phyloP scores from a whole-genome alignment of 2,113 vertebrate species.

The Microcebus murinus region DNA sequence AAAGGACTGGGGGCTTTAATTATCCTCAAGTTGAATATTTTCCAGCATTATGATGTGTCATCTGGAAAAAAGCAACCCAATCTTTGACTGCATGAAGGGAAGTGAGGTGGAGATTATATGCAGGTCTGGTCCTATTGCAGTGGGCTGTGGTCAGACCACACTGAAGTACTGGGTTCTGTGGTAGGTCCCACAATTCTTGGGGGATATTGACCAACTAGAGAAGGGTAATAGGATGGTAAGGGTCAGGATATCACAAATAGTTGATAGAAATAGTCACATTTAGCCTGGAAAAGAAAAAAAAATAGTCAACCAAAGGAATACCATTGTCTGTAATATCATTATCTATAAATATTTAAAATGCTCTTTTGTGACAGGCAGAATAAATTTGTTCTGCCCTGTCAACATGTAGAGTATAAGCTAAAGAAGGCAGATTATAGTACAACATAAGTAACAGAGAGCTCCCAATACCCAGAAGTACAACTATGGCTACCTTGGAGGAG shows the following conservation, averaged over 20 bases:
- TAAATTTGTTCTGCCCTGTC: slow-evolving; percentile 50
- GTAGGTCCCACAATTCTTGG: slow-evolving; percentile 61
- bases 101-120: slow-evolving; percentile 10
- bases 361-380: not conserved
- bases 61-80: not conserved
- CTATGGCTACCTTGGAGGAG: not conserved
- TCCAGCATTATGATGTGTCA: slow-evolving; percentile 23
- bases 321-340: not conserved
- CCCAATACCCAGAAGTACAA: not conserved
- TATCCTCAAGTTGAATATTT: slow-evolving; percentile 56
- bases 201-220: slow-evolving; percentile 47
- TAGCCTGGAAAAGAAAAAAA: slow-evolving; percentile 13
- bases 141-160: slow-evolving; percentile 64
- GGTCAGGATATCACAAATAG: slow-evolving; percentile 27
- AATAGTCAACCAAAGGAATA: not conserved
- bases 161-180: not conserved
- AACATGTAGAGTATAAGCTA: not conserved
- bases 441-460: not conserved
- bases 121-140: not conserved
- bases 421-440: slow-evolving; percentile 8
- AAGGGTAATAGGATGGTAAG: slow-evolving; percentile 5
- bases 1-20: slow-evolving; percentile 52
- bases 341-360: slow-evolving; percentile 48
- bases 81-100: slow-evolving; percentile 36
- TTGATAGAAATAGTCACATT: slow-evolving; percentile 29